Percentiles rank a stretch among this genome's conserved stretches.
These are phyloP conservation scores for Hemaris fuciformis DNA, from an alignment of 2,888 invertebrate genomes.

Conservation along the genomic window DNA sequence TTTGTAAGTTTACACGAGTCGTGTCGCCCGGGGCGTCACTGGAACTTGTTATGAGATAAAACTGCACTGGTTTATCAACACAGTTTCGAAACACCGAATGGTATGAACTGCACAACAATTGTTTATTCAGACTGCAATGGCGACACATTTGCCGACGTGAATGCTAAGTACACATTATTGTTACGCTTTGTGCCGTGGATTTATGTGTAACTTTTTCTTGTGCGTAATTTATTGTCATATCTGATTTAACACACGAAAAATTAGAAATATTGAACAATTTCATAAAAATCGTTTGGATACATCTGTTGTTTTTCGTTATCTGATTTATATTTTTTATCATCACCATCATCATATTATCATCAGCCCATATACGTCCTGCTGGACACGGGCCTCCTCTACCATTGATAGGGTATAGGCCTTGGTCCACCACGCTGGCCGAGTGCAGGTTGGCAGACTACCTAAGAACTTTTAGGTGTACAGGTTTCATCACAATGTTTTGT, in stretches of 20 bases:
- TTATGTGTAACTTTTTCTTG: neutral
- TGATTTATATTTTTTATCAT: too few species aligned
- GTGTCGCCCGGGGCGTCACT: constrained; percentile 46
- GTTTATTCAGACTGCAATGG: neutral
- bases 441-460: too few species aligned
- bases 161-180: neutral
- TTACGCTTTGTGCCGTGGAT: neutral
- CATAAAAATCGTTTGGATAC: too few species aligned
- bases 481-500: too few species aligned
- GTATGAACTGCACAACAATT: neutral
- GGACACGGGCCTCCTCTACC: too few species aligned
- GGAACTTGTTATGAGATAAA: constrained; percentile 58
- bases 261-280: neutral
- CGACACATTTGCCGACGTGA: neutral
- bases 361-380: too few species aligned
- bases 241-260: neutral
- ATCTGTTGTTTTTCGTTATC: too few species aligned
- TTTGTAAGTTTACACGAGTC: constrained; percentile 49
- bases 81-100: constrained; percentile 36
- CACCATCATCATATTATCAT: too few species aligned
- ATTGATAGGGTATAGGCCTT: too few species aligned
- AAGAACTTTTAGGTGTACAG: too few species aligned
- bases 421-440: too few species aligned
- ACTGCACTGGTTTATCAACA: constrained; percentile 47
- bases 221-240: neutral